phyloP scores from a whole-genome alignment of 1,140 invertebrate species.

The Pomacea maculata region DNA sequence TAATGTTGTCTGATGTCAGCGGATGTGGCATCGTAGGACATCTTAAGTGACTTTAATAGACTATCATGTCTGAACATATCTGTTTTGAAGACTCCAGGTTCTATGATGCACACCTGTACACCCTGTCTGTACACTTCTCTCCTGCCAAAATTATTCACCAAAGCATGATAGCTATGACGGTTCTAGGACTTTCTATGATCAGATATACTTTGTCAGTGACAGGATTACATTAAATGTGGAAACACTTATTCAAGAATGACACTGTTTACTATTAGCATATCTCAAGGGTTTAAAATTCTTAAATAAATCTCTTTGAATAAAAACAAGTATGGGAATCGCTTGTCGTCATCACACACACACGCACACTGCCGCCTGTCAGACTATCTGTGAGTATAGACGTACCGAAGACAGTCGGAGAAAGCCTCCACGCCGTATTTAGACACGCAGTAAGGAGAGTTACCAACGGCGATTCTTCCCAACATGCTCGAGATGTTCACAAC shows the following conservation, averaged over 20 bases:
- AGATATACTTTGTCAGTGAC: too few relatives aligned
- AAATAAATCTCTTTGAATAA: too few relatives aligned
- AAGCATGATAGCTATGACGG: too few relatives aligned
- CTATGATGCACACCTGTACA: constrained; percentile 22
- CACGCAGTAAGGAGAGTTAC: constrained; percentile 26
- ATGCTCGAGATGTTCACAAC: constrained; percentile 42
- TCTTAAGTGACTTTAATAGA: not conserved
- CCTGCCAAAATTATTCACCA: not conserved
- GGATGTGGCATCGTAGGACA: not conserved
- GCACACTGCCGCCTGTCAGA: too few relatives aligned
- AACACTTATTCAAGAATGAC: too few relatives aligned
- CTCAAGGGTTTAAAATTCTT: too few relatives aligned
- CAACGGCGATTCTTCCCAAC: constrained; percentile 21
- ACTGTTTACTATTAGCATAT: too few relatives aligned
- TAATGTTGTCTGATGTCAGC: constrained; percentile 7
- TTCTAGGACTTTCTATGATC: too few relatives aligned
- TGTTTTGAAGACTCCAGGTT: constrained; percentile 23
- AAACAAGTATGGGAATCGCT: too few relatives aligned
- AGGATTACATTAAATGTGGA: too few relatives aligned
- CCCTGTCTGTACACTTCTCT: constrained; percentile 19
- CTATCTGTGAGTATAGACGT: not conserved
- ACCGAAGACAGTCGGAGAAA: constrained; percentile 40
- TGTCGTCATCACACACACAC: too few relatives aligned
- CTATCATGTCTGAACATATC: not conserved
- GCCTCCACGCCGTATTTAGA: constrained; percentile 44